A percentile compares a stretch with the other conserved stretches of the same genome.
phyloP scores from a whole-genome alignment of 1,140 invertebrate genomes.

The Conopomorpha cramerella region DNA sequence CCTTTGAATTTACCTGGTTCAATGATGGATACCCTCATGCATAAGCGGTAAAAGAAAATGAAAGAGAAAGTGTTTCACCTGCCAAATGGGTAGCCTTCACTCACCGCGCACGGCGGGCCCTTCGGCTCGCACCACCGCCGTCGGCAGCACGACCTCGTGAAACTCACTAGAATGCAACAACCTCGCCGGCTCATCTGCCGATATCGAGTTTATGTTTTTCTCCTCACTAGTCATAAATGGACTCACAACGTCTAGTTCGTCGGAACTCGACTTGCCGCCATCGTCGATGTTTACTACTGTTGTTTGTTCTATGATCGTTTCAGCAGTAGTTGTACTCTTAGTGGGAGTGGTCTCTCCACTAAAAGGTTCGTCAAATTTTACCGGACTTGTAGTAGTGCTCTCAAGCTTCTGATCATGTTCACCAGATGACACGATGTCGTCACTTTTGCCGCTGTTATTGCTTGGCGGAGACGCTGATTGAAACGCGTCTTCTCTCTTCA shows the following conservation, averaged over 20 bases:
- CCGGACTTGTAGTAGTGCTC: conserved; percentile 2
- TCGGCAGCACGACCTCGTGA: conserved; percentile 40
- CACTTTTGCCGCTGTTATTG: conserved; percentile 46
- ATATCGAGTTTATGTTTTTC: conserved; percentile 2
- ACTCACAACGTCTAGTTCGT: conserved; percentile 16
- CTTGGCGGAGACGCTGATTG: conserved; percentile 50
- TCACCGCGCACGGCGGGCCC: conserved; percentile 51
- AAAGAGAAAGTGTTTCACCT: conserved; percentile 53
- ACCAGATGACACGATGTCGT: conserved; percentile 29
- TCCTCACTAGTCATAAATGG: conserved; percentile 17
- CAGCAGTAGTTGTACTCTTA: conserved; percentile 8
- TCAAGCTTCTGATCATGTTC: conserved; percentile 3
- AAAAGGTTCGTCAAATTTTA: background rate
- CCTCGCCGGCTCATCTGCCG: conserved; percentile 7
- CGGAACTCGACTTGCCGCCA: too few relatives aligned
- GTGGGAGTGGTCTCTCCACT: conserved; percentile 8
- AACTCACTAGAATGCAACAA: conserved; percentile 44
- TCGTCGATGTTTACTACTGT: too few relatives aligned
- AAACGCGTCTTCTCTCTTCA: conserved; percentile 49
- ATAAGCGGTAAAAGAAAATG: too few relatives aligned
- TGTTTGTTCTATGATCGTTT: conserved; percentile 11
- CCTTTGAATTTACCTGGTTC: too few relatives aligned
- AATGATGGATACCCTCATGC: too few relatives aligned
- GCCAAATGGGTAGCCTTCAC: conserved; percentile 54
- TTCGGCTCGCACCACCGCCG: conserved; percentile 36